A percentile compares a stretch with the other conserved stretches of the same genome.
These are phyloP conservation scores for Meganola albula DNA, from an alignment of 2,888 invertebrate species.

Conservation along the genomic window DNA sequence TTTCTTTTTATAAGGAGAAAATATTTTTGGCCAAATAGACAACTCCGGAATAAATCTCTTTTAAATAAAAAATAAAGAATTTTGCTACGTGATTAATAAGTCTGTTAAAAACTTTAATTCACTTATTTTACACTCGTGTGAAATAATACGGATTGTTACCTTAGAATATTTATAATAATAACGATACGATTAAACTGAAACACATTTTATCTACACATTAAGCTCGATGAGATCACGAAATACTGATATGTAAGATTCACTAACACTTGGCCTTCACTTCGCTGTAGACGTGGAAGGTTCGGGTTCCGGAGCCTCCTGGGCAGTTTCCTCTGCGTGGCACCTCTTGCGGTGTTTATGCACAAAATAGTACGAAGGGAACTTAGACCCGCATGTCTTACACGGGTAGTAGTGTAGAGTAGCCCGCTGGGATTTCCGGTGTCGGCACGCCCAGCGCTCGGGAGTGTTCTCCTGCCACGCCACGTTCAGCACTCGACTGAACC, in stretches of 20 bases:
- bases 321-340: constrained; percentile 84
- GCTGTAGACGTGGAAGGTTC: constrained; percentile 26
- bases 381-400: constrained; percentile 94
- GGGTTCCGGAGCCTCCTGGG: constrained; percentile 11
- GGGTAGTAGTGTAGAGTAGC: constrained; percentile 94
- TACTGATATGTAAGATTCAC: constrained; percentile 49
- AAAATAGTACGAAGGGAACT: constrained; percentile 95
- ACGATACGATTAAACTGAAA: constrained; percentile 32
- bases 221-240: constrained; percentile 44
- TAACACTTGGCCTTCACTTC: constrained; percentile 42
- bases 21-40: too few species aligned
- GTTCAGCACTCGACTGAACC: constrained; percentile 89
- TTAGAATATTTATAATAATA: constrained; percentile 35
- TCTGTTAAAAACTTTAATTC: constrained; percentile 24
- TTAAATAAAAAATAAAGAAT: too few species aligned
- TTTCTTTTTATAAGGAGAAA: too few species aligned
- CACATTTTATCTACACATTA: constrained; percentile 33
- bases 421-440: constrained; percentile 86
- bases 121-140: not conserved
- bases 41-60: too few species aligned
- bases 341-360: constrained; percentile 93
- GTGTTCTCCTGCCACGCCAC: constrained; percentile 80
- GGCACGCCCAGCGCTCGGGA: constrained; percentile 87
- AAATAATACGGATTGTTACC: constrained; percentile 23
- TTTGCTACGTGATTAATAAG: constrained; percentile 25